Percentiles rank a stretch among this genome's conserved stretches.
These are phyloP conservation scores for Hymenopus coronatus DNA, from an alignment of 2,888 invertebrate genomes.

Conservation along the genomic window DNA sequence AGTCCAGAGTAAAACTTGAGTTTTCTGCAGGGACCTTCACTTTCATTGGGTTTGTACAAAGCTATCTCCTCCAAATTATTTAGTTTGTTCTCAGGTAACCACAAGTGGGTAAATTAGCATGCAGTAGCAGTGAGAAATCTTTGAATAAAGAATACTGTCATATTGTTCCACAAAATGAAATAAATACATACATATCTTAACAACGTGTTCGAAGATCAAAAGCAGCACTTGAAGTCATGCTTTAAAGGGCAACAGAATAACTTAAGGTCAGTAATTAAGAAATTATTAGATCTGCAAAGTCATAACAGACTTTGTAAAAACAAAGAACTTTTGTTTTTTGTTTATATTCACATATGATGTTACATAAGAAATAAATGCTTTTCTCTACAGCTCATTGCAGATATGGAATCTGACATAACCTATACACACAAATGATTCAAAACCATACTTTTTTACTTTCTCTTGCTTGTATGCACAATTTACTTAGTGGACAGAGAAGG, in stretches of 20 bases:
- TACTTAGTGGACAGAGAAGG: too few relatives aligned
- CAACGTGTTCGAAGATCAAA: not conserved
- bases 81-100: not conserved
- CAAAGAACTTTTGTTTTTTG: not conserved
- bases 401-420: not conserved
- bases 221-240: not conserved
- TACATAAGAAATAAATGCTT: not conserved
- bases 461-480: too few relatives aligned
- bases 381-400: not conserved
- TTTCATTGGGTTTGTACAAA: not conserved
- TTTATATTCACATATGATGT: not conserved
- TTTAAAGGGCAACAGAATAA: not conserved
- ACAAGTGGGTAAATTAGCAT: not conserved
- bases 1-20: not conserved
- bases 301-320: not conserved
- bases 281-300: not conserved
- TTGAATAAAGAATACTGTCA: not conserved
- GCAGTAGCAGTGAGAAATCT: not conserved
- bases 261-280: not conserved
- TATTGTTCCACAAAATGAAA: not conserved
- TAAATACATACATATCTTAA: not conserved
- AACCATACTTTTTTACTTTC: not conserved
- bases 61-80: not conserved
- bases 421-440: not conserved
- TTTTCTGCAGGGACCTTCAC: not conserved